Base-by-base conservation (phyloP, 2,888 invertebrate species). In the Seladonia tumulorum region DNA sequence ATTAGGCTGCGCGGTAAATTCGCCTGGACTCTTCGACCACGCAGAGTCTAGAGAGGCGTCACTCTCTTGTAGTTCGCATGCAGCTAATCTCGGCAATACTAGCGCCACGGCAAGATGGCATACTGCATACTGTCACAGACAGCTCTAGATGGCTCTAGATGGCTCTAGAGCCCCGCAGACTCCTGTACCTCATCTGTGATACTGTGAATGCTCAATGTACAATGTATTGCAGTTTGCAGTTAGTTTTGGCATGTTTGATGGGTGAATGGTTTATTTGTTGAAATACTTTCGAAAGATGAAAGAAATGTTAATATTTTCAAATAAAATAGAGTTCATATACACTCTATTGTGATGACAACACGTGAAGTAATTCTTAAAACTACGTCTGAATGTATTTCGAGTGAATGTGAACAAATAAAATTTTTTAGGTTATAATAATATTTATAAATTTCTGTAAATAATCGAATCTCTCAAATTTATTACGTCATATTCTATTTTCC, bases 361-460 rank as follows among this genome's bases (percentile, higher is more conserved):
- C 47, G 29, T 73, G 29, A 66, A 53, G 39, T 25, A 75, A 47
- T 35, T 79, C 42, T 5, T 75, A 45, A 25, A 57, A 66, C 60
- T 12, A 12, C 7, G n/a, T 75, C 53, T 66, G 53, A 14, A 25
- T 72, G 49, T 76, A n/a, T 73, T 25, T 76, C 53, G 63, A 74
- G 22, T 35, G 66, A 66, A 60, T 81, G 74, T 57, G 8, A 80
- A 14, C 29, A 12, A 68, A 53, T 16, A 77, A 18, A 87, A 84
- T 77, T 76, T 80, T 68, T 14, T 79, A 84, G 87, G 81, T 87
- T 84, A 80, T 71, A 70, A 63, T 71, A 57, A 7, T 8, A 53
- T 63, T 74, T 86, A 75, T 86, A 82, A 81, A 87, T 42, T 68
- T 68, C 76, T 86, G 78, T 87, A 82, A 77, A 87, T 70, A 82